phyloP scores from a whole-genome alignment of 2,113 vertebrate genomes.

The Corythoichthys intestinalis region DNA sequence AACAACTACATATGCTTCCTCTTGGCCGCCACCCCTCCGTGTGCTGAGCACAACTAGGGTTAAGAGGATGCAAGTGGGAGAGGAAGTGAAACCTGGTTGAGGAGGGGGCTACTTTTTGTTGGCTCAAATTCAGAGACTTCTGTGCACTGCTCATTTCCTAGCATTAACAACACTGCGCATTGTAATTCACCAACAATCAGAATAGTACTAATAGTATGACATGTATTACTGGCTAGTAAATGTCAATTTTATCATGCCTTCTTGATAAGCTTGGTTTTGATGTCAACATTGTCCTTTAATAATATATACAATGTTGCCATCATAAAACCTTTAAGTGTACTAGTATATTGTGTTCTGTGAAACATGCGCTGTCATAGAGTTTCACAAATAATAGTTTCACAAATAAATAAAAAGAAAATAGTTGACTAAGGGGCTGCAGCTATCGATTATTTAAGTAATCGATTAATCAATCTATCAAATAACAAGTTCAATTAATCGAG shows the following conservation, averaged over 20 bases:
- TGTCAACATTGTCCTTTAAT: neutral
- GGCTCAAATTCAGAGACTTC: neutral
- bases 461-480: too few relatives aligned
- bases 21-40: constrained; percentile 9
- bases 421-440: too few relatives aligned
- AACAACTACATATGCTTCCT: constrained; percentile 32
- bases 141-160: neutral
- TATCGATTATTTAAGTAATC: too few relatives aligned
- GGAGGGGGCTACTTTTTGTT: neutral
- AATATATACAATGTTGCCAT: neutral
- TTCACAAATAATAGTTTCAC: too few relatives aligned
- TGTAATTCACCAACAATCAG: neutral
- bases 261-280: neutral
- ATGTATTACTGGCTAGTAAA: neutral
- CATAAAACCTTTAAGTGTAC: too few relatives aligned
- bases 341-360: too few relatives aligned
- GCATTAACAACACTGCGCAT: neutral
- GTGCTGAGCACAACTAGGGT: constrained; percentile 17
- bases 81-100: constrained; percentile 67
- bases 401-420: too few relatives aligned
- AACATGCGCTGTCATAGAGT: too few relatives aligned
- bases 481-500: too few relatives aligned
- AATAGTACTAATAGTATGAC: neutral
- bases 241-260: neutral
- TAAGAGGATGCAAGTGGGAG: constrained; percentile 36